These are phyloP conservation scores for Ormyrus thymus DNA, from an alignment of 2,888 invertebrate species.

Conservation along the genomic window DNA sequence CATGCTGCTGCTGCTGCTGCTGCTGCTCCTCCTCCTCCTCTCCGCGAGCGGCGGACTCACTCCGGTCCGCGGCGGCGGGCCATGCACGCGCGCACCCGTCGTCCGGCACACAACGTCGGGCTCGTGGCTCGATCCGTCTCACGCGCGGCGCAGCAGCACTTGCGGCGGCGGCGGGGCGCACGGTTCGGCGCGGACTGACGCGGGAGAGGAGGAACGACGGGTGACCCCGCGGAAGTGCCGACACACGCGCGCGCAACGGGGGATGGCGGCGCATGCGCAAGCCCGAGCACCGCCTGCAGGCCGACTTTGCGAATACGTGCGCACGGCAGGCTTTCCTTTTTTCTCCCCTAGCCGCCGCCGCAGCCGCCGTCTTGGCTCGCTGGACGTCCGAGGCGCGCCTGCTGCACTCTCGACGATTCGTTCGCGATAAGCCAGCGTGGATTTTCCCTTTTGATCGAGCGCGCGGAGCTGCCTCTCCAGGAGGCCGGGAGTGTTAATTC, in stretches of 20 bases:
- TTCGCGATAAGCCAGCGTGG: slow-evolving; percentile 34
- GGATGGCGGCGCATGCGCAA: slow-evolving; percentile 9
- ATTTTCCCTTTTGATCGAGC: slow-evolving; percentile 24
- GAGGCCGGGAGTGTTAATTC: slow-evolving; percentile 1
- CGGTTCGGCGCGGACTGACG: slow-evolving; percentile 69
- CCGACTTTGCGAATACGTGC: slow-evolving; percentile 40
- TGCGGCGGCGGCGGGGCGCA: slow-evolving; percentile 45
- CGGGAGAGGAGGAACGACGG: slow-evolving; percentile 26
- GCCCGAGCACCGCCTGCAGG: slow-evolving; percentile 35
- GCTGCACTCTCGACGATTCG: slow-evolving; percentile 9
- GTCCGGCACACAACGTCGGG: neutral
- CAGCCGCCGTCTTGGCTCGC: too few species aligned
- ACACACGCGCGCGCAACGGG: slow-evolving; percentile 38
- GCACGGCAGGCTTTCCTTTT: too few species aligned
- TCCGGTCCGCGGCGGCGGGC: too few species aligned
- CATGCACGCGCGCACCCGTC: too few species aligned
- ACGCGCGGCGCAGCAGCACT: slow-evolving; percentile 6
- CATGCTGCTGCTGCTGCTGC: slow-evolving; percentile 35
- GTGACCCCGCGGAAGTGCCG: slow-evolving; percentile 62
- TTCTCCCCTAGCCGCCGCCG: neutral
- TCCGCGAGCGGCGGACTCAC: neutral
- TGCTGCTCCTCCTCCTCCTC: neutral
- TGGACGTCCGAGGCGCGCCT: neutral
- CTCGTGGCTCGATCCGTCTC: slow-evolving; percentile 26
- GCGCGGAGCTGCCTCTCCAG: neutral